These are phyloP conservation scores for Ophion ellenae DNA, from an alignment of 2,888 invertebrate genomes.

Conservation along the genomic window DNA sequence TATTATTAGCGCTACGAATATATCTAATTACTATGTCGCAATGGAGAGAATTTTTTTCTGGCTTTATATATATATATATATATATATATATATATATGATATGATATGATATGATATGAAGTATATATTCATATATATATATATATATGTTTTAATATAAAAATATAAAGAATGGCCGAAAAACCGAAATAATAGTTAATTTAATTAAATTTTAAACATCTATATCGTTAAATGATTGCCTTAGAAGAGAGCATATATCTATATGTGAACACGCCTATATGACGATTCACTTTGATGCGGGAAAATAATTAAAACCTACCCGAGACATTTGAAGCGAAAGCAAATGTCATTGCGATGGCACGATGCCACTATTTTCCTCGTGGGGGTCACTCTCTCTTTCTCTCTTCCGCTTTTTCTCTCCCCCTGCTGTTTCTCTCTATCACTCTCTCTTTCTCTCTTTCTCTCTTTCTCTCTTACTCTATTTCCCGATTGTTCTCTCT, in stretches of 20 bases:
- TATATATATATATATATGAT: no score
- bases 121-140: no score
- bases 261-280: neutral
- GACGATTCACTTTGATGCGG: constrained; percentile 16
- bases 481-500: neutral
- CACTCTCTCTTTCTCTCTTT: neutral
- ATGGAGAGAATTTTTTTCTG: no score
- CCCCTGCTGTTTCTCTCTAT: neutral
- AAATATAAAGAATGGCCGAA: no score
- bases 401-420: neutral
- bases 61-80: no score
- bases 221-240: neutral
- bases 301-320: constrained; percentile 32
- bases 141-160: no score
- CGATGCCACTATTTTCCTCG: constrained; percentile 61
- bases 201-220: neutral
- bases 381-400: constrained; percentile 12
- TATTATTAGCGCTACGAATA: no score
- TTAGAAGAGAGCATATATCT: neutral
- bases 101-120: no score
- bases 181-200: no score
- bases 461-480: constrained; percentile 11
- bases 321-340: constrained; percentile 34
- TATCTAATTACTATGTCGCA: no score
- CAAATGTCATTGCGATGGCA: constrained; percentile 62